Evolutionary conservation across 92 coral and sea anemone species (phyloP).

Genomic region (Isaurus tuberculatus): DNA sequence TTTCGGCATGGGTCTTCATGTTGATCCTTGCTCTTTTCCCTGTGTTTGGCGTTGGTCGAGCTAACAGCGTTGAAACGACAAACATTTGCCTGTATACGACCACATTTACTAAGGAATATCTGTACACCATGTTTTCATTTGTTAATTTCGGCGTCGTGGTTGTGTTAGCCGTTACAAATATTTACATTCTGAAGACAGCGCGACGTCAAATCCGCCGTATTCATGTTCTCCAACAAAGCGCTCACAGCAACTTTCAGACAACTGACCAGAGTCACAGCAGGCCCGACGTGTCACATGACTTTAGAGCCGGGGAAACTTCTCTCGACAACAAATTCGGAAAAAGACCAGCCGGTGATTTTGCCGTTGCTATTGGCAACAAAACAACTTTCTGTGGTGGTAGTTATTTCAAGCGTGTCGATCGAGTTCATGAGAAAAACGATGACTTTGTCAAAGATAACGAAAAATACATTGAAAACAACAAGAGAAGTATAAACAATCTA

Average conservation of each 20-base stretch:
- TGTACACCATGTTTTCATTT: conserved; percentile 80
- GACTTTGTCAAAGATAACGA: neutral
- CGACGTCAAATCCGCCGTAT: conserved; percentile 82
- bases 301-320: neutral
- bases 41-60: conserved; percentile 80
- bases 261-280: conserved; percentile 42
- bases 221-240: conserved; percentile 51
- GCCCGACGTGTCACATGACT: neutral
- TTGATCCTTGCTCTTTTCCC: conserved; percentile 74
- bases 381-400: neutral
- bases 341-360: neutral
- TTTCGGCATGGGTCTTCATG: conserved; percentile 68
- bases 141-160: conserved; percentile 81
- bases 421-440: neutral
- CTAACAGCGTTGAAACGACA: conserved; percentile 56
- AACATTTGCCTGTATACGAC: conserved; percentile 88
- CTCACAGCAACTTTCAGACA: conserved; percentile 35
- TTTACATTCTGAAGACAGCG: conserved; percentile 81
- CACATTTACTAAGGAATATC: conserved; percentile 73
- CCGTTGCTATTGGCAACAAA: neutral
- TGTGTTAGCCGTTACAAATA: conserved; percentile 75
- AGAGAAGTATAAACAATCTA: neutral
- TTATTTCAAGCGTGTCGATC: neutral
- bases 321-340: neutral
- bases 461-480: neutral